A percentile compares a stretch with the other conserved stretches of the same genome.
These are phyloP conservation scores for Opisthograptis luteolata DNA, from an alignment of 2,888 invertebrate genomes.

Conservation along the genomic window DNA sequence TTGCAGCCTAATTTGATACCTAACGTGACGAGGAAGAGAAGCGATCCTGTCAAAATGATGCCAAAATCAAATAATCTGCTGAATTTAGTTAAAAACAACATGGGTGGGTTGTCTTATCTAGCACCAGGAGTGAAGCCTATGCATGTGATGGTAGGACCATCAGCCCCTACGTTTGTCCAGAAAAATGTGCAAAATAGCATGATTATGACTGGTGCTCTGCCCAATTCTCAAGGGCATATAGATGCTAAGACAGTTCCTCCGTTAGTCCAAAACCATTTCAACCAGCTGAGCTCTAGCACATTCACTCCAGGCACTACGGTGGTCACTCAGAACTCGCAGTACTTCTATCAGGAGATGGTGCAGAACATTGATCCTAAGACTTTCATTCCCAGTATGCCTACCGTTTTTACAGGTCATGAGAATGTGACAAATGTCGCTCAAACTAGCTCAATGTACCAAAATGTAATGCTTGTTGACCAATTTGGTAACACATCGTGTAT, in stretches of 20 bases:
- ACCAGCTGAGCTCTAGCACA: conserved; percentile 58
- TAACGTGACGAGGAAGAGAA: conserved; percentile 52
- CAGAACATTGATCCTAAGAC: conserved; percentile 75
- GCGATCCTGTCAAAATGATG: conserved; percentile 64
- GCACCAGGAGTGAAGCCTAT: conserved; percentile 63
- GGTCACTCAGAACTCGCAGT: conserved; percentile 77
- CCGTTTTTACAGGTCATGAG: conserved; percentile 62
- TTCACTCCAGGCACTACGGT: conserved; percentile 74
- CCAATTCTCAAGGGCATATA: conserved; percentile 55
- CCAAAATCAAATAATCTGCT: conserved; percentile 70
- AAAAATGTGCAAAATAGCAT: conserved; percentile 75
- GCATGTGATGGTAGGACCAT: conserved; percentile 68
- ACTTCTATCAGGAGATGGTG: conserved; percentile 79
- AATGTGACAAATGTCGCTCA: conserved; percentile 70
- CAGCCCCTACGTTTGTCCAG: conserved; percentile 70
- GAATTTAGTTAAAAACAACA: conserved; percentile 64
- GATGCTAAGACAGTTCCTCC: conserved; percentile 58
- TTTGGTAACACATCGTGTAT: conserved; percentile 76
- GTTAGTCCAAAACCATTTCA: conserved; percentile 61
- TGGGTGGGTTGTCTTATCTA: conserved; percentile 68
- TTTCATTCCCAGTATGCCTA: conserved; percentile 69
- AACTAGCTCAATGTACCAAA: conserved; percentile 73
- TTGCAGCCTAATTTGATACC: conserved; percentile 51
- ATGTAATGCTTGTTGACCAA: conserved; percentile 79
- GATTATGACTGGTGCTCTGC: conserved; percentile 67